Percentiles rank a stretch among this genome's conserved stretches.
Conservation (phyloP, 2,113 vertebrate genomes). For the Polypterus bichir region DNA sequence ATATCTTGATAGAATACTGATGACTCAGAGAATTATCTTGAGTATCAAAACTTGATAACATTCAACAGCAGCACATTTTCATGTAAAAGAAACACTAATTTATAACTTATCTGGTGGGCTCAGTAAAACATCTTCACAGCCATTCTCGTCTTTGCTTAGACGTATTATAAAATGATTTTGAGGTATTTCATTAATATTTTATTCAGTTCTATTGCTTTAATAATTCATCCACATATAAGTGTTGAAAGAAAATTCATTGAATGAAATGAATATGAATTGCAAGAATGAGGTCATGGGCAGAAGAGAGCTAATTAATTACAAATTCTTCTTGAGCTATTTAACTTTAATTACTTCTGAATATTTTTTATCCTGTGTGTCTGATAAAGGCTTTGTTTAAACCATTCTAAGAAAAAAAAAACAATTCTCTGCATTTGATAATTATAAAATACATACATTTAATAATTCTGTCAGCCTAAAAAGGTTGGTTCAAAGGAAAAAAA, state of each 20-base stretch:
- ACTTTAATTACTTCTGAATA: constrained; percentile 32
- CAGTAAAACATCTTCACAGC: constrained; percentile 21
- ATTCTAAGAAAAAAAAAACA: background rate
- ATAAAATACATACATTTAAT: too few relatives aligned
- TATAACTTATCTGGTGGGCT: background rate
- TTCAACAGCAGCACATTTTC: too few relatives aligned
- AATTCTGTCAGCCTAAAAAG: too few relatives aligned
- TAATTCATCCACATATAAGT: constrained; percentile 35
- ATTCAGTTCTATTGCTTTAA: constrained; percentile 40
- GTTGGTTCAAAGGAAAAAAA: too few relatives aligned
- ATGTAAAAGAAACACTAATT: background rate
- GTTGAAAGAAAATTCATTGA: constrained; percentile 32
- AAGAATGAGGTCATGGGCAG: constrained; percentile 25
- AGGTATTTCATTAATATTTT: constrained; percentile 39
- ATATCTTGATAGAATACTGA: too few relatives aligned
- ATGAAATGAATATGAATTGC: constrained; percentile 14
- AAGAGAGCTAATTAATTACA: constrained; percentile 34
- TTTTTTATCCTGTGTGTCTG: constrained; percentile 4
- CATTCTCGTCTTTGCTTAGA: constrained; percentile 21
- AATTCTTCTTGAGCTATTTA: constrained; percentile 27
- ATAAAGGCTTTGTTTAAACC: background rate
- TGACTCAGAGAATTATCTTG: too few relatives aligned
- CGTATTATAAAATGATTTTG: constrained; percentile 33
- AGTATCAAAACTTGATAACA: too few relatives aligned
- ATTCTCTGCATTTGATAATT: too few relatives aligned